Evolutionary conservation across 2,113 vertebrate species (phyloP).

Genomic region (Notiomystis cincta): DNA sequence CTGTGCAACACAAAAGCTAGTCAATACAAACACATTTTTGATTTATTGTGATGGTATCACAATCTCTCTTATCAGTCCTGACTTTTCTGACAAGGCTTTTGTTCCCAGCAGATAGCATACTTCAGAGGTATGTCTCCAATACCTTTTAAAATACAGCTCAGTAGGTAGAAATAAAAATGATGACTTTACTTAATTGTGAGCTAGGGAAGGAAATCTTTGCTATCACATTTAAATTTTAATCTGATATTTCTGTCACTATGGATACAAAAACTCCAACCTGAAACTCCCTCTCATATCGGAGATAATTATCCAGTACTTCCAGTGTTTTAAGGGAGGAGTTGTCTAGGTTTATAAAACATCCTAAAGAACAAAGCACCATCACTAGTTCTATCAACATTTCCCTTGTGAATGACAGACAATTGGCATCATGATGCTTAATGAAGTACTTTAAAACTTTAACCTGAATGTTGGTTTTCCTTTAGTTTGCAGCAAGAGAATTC

Average conservation of each 20-base stretch:
- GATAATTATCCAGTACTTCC: constrained; percentile 19
- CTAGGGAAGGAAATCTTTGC: constrained; percentile 27
- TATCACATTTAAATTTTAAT: constrained; percentile 23
- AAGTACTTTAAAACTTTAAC: constrained; percentile 24
- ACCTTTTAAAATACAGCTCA: constrained; percentile 22
- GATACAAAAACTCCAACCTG: constrained; percentile 13
- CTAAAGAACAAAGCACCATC: neutral
- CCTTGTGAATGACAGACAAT: neutral
- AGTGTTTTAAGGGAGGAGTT: constrained; percentile 20
- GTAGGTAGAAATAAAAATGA: constrained; percentile 12
- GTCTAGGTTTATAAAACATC: neutral
- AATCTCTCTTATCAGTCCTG: neutral
- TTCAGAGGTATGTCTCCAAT: neutral
- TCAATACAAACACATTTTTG: neutral
- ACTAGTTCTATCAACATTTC: neutral
- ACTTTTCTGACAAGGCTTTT: constrained; percentile 17
- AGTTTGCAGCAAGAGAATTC: constrained; percentile 72
- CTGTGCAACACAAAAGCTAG: constrained; percentile 42
- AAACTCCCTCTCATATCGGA: neutral
- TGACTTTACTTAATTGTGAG: neutral
- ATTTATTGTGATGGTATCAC: constrained; percentile 40
- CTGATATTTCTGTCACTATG: neutral
- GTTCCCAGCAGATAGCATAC: constrained; percentile 4
- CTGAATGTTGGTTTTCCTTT: neutral
- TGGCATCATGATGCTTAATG: neutral